phyloP scores from a whole-genome alignment of 2,888 invertebrate genomes.

The Sesia apiformis region DNA sequence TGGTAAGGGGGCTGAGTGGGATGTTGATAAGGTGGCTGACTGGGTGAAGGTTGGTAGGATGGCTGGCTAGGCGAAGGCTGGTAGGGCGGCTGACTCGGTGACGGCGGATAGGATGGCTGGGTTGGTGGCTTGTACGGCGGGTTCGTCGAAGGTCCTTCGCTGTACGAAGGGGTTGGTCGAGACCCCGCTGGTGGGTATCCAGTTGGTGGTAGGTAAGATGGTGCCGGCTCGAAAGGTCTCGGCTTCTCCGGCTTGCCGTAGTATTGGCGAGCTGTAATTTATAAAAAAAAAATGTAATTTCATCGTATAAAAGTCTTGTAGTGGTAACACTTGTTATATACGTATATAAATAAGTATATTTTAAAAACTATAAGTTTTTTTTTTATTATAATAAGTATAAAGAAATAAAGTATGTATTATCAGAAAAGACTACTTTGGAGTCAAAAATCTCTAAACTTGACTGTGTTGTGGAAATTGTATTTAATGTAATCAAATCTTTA shows the following conservation, averaged over 20 bases:
- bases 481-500: too few relatives aligned
- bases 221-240: slow-evolving; percentile 77
- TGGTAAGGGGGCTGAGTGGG: slow-evolving; percentile 24
- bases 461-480: too few relatives aligned
- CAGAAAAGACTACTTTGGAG: too few relatives aligned
- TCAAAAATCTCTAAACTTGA: too few relatives aligned
- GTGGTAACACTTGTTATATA: background rate
- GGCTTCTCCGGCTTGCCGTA: slow-evolving; percentile 79
- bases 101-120: slow-evolving; percentile 19
- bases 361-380: too few relatives aligned
- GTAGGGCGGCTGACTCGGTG: slow-evolving; percentile 14
- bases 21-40: slow-evolving; percentile 23
- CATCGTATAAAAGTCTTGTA: background rate
- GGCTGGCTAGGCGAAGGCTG: slow-evolving; percentile 23
- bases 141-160: slow-evolving; percentile 42
- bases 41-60: slow-evolving; percentile 24
- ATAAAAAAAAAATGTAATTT: slow-evolving; percentile 8
- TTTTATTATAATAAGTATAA: too few relatives aligned
- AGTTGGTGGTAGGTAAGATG: slow-evolving; percentile 48
- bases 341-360: background rate
- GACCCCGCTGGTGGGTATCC: slow-evolving; percentile 57
- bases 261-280: slow-evolving; percentile 78
- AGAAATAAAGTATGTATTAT: too few relatives aligned
- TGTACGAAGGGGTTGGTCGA: slow-evolving; percentile 55
- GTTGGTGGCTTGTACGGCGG: slow-evolving; percentile 24